phyloP scores from a whole-genome alignment of 2,888 invertebrate species.

The Branchellion lobata region DNA sequence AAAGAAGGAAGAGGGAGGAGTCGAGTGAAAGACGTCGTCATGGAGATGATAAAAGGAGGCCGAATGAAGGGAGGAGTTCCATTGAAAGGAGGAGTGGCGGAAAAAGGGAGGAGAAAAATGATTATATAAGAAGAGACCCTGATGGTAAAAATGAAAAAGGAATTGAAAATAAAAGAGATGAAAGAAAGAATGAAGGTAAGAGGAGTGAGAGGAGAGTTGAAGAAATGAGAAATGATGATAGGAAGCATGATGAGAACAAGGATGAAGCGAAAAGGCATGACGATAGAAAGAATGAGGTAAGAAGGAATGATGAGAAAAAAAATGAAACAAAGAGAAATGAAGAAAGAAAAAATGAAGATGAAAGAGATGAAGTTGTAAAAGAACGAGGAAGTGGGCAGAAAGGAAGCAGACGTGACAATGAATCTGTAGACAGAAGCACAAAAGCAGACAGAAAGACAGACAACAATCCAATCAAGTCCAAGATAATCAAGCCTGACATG shows the following conservation, averaged over 20 bases:
- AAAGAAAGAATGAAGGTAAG: neutral
- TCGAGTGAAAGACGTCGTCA: neutral
- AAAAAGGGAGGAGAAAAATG: neutral
- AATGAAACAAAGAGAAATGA: neutral
- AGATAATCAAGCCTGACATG: no score
- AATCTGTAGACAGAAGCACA: neutral
- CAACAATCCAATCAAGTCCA: no score
- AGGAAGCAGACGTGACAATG: neutral
- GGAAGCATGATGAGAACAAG: no score
- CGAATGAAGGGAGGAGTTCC: neutral
- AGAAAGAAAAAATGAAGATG: neutral
- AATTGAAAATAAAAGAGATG: neutral
- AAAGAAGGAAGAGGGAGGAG: neutral
- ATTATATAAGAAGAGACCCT: neutral
- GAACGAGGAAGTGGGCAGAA: neutral
- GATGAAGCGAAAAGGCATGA: neutral
- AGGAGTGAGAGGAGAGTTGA: neutral
- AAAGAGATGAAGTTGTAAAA: neutral
- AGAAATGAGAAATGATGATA: no score
- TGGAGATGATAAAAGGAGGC: neutral
- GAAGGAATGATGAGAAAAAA: no score
- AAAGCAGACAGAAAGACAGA: neutral
- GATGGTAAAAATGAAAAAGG: neutral
- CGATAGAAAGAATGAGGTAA: neutral
- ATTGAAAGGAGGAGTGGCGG: neutral